Evolutionary conservation across 2,113 vertebrate genomes (phyloP).

Genomic region (Aegotheles bennettii): DNA sequence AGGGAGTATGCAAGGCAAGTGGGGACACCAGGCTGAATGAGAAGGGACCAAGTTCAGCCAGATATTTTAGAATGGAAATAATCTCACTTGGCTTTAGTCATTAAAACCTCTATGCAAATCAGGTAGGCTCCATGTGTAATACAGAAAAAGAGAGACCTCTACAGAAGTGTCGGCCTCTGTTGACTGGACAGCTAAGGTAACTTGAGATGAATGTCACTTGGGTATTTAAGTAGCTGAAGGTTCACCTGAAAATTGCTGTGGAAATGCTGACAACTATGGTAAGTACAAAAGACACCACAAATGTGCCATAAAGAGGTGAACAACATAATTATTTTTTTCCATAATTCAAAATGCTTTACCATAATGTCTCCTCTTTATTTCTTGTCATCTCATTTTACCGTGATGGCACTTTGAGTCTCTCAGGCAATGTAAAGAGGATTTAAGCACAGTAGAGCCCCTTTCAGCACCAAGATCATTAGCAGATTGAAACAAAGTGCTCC

Average conservation of each 20-base stretch:
- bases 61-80: not conserved
- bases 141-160: not conserved
- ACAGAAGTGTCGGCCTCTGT: not conserved
- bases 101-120: not conserved
- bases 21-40: not conserved
- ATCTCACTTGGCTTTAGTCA: not conserved
- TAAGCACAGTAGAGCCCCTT: not conserved
- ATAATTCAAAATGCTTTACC: not conserved
- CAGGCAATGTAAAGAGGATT: not conserved
- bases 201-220: not conserved
- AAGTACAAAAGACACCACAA: not conserved
- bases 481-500: conserved; percentile 45
- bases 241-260: not conserved
- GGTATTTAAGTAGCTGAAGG: not conserved
- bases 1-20: not conserved
- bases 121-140: not conserved
- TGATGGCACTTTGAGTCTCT: conserved; percentile 8
- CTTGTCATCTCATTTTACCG: not conserved
- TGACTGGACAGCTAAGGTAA: not conserved
- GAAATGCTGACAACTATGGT: not conserved
- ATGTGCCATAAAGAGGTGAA: not conserved
- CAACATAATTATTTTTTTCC: not conserved
- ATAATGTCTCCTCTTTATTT: not conserved
- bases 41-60: not conserved
- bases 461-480: conserved; percentile 33